Evolutionary conservation across 2,113 vertebrate species (phyloP).

Genomic region (Amphiprion percula): DNA sequence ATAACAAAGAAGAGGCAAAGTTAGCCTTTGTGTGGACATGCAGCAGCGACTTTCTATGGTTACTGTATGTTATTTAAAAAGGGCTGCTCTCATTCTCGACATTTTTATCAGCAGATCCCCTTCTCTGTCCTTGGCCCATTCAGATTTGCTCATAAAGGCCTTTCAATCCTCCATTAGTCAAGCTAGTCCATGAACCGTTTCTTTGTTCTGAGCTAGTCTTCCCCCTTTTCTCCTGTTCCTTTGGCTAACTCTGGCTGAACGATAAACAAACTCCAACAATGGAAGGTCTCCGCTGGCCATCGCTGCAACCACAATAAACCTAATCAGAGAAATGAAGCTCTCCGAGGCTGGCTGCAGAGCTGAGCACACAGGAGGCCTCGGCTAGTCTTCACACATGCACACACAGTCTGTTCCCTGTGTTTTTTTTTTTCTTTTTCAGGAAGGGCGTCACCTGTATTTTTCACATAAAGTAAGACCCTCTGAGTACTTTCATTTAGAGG

Average conservation of each 20-base stretch:
- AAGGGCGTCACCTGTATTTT: conserved; percentile 66
- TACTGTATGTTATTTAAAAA: conserved; percentile 41
- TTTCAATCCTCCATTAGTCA: conserved; percentile 73
- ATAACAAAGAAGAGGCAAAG: conserved; percentile 30
- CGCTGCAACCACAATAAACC: conserved; percentile 63
- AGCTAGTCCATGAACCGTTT: conserved; percentile 70
- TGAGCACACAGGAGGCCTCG: conserved; percentile 11
- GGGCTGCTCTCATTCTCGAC: conserved; percentile 23
- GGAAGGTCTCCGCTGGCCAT: conserved; percentile 62
- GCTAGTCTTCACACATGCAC: conserved; percentile 2
- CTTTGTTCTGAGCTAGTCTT: conserved; percentile 70
- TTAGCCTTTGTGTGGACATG: conserved; percentile 13
- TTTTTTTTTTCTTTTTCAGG: conserved; percentile 47
- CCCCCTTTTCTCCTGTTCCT: conserved; percentile 53
- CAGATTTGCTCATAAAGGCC: conserved; percentile 65
- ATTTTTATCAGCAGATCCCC: conserved; percentile 41
- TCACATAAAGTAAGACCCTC: conserved; percentile 48
- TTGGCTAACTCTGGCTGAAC: conserved; percentile 64
- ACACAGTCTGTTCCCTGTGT: conserved; percentile 18
- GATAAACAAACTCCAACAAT: conserved; percentile 74
- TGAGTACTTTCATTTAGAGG: conserved; percentile 35
- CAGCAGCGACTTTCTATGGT: conserved; percentile 16
- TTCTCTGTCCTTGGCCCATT: conserved; percentile 58
- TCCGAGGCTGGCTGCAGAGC: not conserved
- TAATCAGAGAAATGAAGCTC: conserved; percentile 61